Evolutionary conservation across 2,888 invertebrate genomes (phyloP), one percentile per base, ranked within the genome.

Genomic region (Cerastoderma edule): DNA sequence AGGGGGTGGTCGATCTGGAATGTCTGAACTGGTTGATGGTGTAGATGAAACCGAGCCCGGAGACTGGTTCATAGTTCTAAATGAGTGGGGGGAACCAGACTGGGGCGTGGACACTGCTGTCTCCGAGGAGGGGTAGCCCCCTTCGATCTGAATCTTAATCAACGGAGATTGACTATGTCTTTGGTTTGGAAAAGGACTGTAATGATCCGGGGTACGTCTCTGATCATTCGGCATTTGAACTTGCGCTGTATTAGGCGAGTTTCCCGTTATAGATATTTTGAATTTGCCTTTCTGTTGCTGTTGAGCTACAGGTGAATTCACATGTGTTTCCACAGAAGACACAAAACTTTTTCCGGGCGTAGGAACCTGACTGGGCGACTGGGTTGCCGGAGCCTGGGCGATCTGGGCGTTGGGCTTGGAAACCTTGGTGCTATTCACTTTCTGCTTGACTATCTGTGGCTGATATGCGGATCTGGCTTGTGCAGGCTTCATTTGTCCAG

Each of bases 371-470:
- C 96, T 96, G 19, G 73, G 80, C 27, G 67, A 65, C 13, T 74
- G 77, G 28, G 74, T 73, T 60, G 96, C 95, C 0, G 98, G 98
- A n/a, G 97, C 98, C 64, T 97, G 97, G 13, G 98, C 98, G 22
- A 98, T 98, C 93, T 98, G 98, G 82, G 98, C 94, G 33, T 98
- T 95, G 0, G 98, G 98, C 92, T 98, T 98, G 91, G 97, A 97
- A 48, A 93, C 98, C 93, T 98, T 97, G 24, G 97, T 97, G 93
- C 97, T 97, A 92, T 97, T 97, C 24, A 98, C 98, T 35, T 97
- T 97, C 92, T 98, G 98, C 97, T 98, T 98, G 81, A 98, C 98
- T 83, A 98, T 97, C 8, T 98, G 97, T 64, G 97, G 96, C 92
- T 98, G 98, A 65, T 96, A 94, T 70, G 97, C 96, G 72, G 96